phyloP scores from a whole-genome alignment of 1,140 invertebrate species.

The Archivesica marissinica region DNA sequence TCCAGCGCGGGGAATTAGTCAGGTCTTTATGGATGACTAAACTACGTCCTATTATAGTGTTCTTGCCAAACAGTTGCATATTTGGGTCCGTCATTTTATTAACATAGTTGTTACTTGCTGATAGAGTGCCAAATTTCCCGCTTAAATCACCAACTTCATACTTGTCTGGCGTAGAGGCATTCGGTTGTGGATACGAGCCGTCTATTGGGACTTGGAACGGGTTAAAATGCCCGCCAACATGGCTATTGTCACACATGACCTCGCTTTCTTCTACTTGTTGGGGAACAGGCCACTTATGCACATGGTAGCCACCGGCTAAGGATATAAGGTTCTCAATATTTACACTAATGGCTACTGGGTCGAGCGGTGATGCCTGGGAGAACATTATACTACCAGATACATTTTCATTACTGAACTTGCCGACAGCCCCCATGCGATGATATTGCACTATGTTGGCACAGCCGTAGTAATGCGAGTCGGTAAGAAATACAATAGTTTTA shows the following conservation, averaged over 20 bases:
- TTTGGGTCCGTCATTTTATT: conserved; percentile 92
- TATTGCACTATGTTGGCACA: conserved; percentile 91
- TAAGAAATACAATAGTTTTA: conserved; percentile 76
- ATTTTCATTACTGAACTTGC: conserved; percentile 91
- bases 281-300: conserved; percentile 85
- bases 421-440: conserved; percentile 84
- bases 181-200: conserved; percentile 79
- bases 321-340: conserved; percentile 87
- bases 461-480: conserved; percentile 74
- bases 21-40: conserved; percentile 90
- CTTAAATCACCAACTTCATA: conserved; percentile 93
- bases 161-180: conserved; percentile 87
- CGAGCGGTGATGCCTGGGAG: conserved; percentile 92
- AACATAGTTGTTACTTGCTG: conserved; percentile 85
- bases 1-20: conserved; percentile 82
- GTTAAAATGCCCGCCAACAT: conserved; percentile 88
- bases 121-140: conserved; percentile 91
- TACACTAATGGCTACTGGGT: conserved; percentile 92
- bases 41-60: conserved; percentile 93
- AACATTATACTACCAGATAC: conserved; percentile 92
- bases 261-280: conserved; percentile 88
- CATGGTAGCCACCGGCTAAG: conserved; percentile 84
- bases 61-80: conserved; percentile 91
- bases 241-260: conserved; percentile 91
- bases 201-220: conserved; percentile 83